Evolutionary conservation across 2,888 invertebrate genomes (phyloP).

Genomic region (Rhagophthalmus giganteus): DNA sequence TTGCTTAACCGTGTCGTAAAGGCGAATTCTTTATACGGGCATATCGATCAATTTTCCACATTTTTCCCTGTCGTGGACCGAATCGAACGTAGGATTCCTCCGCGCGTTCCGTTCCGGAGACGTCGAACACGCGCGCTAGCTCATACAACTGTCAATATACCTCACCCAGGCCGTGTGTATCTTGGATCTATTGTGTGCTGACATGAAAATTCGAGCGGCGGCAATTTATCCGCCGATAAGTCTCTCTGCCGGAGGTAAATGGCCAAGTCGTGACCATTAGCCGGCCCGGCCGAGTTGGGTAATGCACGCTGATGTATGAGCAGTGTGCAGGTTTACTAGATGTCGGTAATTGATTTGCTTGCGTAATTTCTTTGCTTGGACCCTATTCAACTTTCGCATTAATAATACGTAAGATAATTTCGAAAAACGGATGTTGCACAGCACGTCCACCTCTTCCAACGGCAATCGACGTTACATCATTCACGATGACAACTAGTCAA

Average conservation of each 20-base stretch:
- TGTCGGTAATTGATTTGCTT: slow-evolving; percentile 41
- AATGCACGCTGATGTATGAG: slow-evolving; percentile 44
- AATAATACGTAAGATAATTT: neutral
- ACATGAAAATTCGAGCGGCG: slow-evolving; percentile 61
- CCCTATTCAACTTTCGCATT: slow-evolving; percentile 16
- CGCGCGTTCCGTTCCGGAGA: slow-evolving; percentile 34
- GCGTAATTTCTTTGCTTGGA: slow-evolving; percentile 27
- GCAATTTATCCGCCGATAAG: slow-evolving; percentile 62
- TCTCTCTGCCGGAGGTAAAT: slow-evolving; percentile 65
- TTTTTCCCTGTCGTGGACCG: neutral
- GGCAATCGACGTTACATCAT: no score
- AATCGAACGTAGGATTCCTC: slow-evolving; percentile 4
- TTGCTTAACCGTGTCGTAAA: neutral
- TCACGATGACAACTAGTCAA: no score
- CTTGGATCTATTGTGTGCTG: slow-evolving; percentile 55
- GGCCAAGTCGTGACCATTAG: slow-evolving; percentile 65
- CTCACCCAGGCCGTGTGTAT: slow-evolving; percentile 53
- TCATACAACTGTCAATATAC: slow-evolving; percentile 54
- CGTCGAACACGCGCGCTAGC: slow-evolving; percentile 46
- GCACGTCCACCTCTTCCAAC: neutral
- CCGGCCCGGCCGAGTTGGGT: slow-evolving; percentile 41
- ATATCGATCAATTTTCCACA: no score
- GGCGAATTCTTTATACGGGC: no score
- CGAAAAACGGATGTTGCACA: slow-evolving; percentile 11
- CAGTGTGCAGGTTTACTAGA: slow-evolving; percentile 34